A percentile compares a stretch with the other conserved stretches of the same genome.
Evolutionary conservation across 2,113 vertebrate genomes (phyloP).

Genomic region (Bucco capensis): DNA sequence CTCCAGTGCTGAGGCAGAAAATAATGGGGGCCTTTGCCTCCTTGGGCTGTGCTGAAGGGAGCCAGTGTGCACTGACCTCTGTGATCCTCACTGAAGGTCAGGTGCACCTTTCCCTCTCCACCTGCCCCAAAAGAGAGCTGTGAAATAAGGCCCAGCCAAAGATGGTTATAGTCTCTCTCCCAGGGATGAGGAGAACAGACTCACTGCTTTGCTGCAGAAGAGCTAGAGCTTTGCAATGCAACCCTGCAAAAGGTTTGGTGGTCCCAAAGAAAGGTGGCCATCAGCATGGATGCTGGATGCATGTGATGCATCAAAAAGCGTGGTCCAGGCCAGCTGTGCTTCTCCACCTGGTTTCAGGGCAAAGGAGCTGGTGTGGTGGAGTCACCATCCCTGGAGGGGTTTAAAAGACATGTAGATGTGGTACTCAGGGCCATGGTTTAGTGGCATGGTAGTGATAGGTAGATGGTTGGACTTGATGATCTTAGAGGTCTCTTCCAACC

Average conservation of each 20-base stretch:
- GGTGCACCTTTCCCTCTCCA: neutral
- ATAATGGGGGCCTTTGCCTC: neutral
- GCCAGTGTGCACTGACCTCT: neutral
- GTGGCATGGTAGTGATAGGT: no score
- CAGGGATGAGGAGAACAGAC: rapidly evolving
- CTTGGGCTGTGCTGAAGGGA: rapidly evolving
- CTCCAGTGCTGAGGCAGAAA: conserved; percentile 7
- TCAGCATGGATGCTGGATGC: rapidly evolving
- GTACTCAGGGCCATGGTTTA: no score
- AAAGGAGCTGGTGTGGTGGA: neutral
- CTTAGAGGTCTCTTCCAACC: no score
- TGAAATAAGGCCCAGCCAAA: neutral
- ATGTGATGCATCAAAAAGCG: neutral
- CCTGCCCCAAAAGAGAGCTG: neutral
- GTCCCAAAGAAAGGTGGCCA: rapidly evolving
- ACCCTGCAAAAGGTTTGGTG: no score
- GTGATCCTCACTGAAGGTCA: neutral
- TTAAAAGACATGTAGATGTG: no score
- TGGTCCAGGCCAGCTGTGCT: neutral
- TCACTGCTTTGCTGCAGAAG: neutral
- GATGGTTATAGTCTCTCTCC: rapidly evolving
- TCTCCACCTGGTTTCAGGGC: neutral
- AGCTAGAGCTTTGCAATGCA: neutral
- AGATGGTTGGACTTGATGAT: no score
- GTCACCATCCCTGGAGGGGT: no score